Base-by-base conservation (phyloP, 2,113 vertebrate species). In the Phasianus colchicus region DNA sequence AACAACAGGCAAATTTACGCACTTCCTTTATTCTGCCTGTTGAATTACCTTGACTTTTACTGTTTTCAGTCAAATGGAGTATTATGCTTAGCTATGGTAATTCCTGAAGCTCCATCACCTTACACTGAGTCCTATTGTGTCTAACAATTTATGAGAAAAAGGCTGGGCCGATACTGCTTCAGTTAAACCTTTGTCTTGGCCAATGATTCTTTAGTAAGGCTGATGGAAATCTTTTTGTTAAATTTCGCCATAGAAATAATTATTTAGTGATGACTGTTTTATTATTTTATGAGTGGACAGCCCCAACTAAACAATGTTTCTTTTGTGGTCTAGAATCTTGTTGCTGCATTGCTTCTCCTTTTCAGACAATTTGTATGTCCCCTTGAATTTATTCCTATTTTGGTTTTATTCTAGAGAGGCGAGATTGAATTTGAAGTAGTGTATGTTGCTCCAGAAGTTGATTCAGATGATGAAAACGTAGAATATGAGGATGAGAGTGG, bases 381-480 rank as follows among this genome's bases (percentile, higher is more conserved):
- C 22, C 27, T 66, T 85, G 42, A 43, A 32, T 83, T 78, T 69
- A 10, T 36, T 27, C 58, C 13, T 89, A 57, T 73, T 83, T 91
- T 66, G 0, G 1, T 81, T 89, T 45, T 72, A 36, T 92, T 97
- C 70, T 97, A 99, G 99, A 98, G 99, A 90, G 99, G 99, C 0
- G 99, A 99, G 96, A 99, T 99, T 3, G 99, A 99, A 96, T 99
- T 99, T 79, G 99, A 99, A 97, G 99, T 99, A 65, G 99, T 99
- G 74, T 99, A 99, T 2, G 99, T 99, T 97, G 99, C 99, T 86
- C 99, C 99, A 8, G 99, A 99, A 94, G 99, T 99, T 78, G 99
- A 99, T 97, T 99, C 99, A 0, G 99, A 99, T 87, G 99, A 99
- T 65, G 99, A 99, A 97, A 99, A 99, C 1, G 99, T 99, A 58